Conservation (phyloP, 2,797 vertebrate genomes). For the Menidia menidia region DNA sequence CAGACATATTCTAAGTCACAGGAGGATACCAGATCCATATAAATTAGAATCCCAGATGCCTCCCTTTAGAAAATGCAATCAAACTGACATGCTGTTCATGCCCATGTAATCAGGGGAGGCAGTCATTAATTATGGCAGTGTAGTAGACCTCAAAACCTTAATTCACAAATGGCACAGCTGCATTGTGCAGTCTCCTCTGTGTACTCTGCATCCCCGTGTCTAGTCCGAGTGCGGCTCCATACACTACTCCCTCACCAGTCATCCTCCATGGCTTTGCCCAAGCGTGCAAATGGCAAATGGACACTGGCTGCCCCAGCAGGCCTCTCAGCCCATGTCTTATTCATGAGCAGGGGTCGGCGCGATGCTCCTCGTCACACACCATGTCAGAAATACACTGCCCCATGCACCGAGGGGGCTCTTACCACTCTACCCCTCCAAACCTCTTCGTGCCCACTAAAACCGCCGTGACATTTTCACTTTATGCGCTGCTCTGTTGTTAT, state of each 20-base stretch:
- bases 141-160: conserved; percentile 59
- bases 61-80: conserved; percentile 49
- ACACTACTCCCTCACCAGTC: conserved; percentile 62
- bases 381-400: conserved; percentile 71
- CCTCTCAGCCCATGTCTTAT: conserved; percentile 77
- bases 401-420: conserved; percentile 49
- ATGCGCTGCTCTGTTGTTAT: conserved; percentile 52
- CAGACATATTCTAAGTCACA: not conserved
- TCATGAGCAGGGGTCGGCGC: conserved; percentile 76
- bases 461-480: conserved; percentile 75
- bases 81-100: conserved; percentile 49
- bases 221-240: conserved; percentile 57
- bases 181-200: conserved; percentile 48
- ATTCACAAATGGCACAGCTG: conserved; percentile 58
- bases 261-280: conserved; percentile 76
- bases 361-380: conserved; percentile 73
- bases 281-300: conserved; percentile 84
- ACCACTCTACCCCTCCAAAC: conserved; percentile 38
- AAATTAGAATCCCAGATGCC: conserved; percentile 54
- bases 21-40: conserved; percentile 11
- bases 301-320: conserved; percentile 65
- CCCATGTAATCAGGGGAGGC: conserved; percentile 50
- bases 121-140: conserved; percentile 62
- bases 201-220: conserved; percentile 43
- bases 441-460: conserved; percentile 63